These are phyloP conservation scores for Drosophila cyrtoloma DNA, from an alignment of 2,888 invertebrate species.

Conservation along the genomic window DNA sequence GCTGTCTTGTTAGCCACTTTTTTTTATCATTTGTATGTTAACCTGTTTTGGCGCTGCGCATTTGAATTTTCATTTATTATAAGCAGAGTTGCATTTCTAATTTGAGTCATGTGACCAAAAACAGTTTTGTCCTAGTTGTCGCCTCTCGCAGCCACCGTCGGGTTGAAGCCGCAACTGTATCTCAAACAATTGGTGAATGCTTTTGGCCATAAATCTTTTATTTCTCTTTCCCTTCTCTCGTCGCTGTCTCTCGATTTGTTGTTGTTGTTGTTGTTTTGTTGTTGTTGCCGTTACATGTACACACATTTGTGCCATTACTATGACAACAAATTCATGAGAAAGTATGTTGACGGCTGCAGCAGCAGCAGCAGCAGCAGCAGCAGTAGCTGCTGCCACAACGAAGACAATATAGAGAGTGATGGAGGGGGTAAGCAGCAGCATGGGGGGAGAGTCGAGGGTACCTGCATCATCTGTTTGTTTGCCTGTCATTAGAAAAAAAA, in stretches of 20 bases:
- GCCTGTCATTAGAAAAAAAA: conserved; percentile 77
- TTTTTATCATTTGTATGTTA: conserved; percentile 38
- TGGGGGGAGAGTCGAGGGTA: conserved; percentile 26
- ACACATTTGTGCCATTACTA: conserved; percentile 69
- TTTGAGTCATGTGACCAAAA: conserved; percentile 78
- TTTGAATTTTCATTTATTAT: conserved; percentile 80
- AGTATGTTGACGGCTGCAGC: conserved; percentile 50
- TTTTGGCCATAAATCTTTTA: conserved; percentile 73
- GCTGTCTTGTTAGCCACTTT: conserved; percentile 71
- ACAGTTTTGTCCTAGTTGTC: conserved; percentile 81
- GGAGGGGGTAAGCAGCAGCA: conserved; percentile 13
- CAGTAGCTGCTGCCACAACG: conserved; percentile 59
- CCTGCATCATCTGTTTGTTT: conserved; percentile 76
- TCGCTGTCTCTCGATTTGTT: conserved; percentile 40
- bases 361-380: conserved; percentile 11
- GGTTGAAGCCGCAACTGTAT: conserved; percentile 39
- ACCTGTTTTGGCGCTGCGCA: conserved; percentile 62
- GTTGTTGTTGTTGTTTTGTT: conserved; percentile 37
- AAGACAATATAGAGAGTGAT: conserved; percentile 25
- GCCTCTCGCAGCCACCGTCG: conserved; percentile 51
- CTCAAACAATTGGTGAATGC: conserved; percentile 77
- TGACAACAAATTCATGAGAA: conserved; percentile 75
- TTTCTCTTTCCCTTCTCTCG: conserved; percentile 28
- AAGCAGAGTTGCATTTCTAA: conserved; percentile 76
- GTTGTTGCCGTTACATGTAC: conserved; percentile 35